These are phyloP conservation scores for Tylochromis polylepis DNA, from an alignment of 2,113 vertebrate genomes.

Conservation along the genomic window DNA sequence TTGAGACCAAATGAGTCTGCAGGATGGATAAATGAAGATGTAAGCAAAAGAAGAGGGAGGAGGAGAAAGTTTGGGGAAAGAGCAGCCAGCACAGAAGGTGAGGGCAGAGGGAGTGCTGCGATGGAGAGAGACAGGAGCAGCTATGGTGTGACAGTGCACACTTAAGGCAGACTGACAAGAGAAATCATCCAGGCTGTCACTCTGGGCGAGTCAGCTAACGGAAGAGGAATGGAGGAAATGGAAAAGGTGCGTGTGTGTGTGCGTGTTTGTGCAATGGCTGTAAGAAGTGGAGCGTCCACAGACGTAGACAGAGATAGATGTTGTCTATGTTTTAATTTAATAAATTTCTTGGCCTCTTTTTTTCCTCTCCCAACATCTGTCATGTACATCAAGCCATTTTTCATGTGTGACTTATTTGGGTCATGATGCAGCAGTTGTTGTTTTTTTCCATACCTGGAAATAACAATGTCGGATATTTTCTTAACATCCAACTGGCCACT, in stretches of 20 bases:
- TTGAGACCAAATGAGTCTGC: constrained; percentile 1
- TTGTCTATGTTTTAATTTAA: background rate
- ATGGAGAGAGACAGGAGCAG: constrained; percentile 7
- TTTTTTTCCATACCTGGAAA: background rate
- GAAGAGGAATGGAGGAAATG: background rate
- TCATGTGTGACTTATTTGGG: constrained; percentile 1
- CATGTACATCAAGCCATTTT: background rate
- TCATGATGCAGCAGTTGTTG: background rate
- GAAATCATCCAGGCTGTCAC: constrained; percentile 60
- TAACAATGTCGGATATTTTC: background rate
- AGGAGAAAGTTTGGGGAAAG: background rate
- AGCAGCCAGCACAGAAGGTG: constrained; percentile 3
- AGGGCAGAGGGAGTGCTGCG: background rate
- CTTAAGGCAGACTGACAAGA: constrained; percentile 61
- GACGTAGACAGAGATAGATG: background rate
- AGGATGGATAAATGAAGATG: background rate
- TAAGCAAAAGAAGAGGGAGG: background rate
- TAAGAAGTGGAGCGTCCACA: background rate
- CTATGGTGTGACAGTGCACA: constrained; percentile 48
- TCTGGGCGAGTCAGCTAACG: constrained; percentile 30
- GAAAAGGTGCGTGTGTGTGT: constrained; percentile 6
- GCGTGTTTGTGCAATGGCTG: background rate
- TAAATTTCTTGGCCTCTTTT: background rate
- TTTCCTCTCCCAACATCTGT: background rate
- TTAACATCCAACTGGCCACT: fast-evolving